Conservation (phyloP, 2,113 vertebrate genomes). For the Dipodomys stephensi region DNA sequence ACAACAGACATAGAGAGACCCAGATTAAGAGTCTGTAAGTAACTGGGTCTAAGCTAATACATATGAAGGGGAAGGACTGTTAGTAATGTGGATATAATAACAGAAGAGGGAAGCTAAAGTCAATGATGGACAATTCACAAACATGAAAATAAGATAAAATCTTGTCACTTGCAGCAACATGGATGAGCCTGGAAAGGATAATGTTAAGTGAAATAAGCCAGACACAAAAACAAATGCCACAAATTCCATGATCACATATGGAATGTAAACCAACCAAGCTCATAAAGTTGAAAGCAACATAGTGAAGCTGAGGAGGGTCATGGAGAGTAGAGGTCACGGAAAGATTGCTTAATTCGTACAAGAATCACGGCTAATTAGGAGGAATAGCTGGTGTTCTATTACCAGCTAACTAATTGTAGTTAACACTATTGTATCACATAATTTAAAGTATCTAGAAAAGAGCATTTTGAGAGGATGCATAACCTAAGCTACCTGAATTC, state of each 20-base stretch:
- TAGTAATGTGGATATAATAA: not conserved
- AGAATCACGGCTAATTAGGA: not conserved
- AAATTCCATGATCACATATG: not conserved
- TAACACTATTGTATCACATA: not conserved
- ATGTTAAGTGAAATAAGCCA: not conserved
- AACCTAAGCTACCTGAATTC: not conserved
- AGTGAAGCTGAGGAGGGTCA: not conserved
- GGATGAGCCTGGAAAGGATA: not conserved
- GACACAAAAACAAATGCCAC: not conserved
- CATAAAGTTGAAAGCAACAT: too few species aligned
- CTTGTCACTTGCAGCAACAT: not conserved
- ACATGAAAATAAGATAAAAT: not conserved
- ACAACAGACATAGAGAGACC: not conserved
- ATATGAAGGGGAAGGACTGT: too few species aligned
- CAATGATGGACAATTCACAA: not conserved
- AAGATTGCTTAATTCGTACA: not conserved
- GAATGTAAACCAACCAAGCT: not conserved
- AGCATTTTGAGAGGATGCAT: not conserved
- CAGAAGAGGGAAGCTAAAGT: not conserved
- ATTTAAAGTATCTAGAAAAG: not conserved
- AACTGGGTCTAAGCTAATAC: not conserved
- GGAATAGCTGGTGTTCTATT: not conserved
- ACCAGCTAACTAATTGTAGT: not conserved
- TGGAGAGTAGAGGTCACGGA: too few species aligned
- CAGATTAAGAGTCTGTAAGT: not conserved